These are phyloP conservation scores for Parascotia fuliginaria DNA, from an alignment of 2,888 invertebrate species.

Conservation along the genomic window DNA sequence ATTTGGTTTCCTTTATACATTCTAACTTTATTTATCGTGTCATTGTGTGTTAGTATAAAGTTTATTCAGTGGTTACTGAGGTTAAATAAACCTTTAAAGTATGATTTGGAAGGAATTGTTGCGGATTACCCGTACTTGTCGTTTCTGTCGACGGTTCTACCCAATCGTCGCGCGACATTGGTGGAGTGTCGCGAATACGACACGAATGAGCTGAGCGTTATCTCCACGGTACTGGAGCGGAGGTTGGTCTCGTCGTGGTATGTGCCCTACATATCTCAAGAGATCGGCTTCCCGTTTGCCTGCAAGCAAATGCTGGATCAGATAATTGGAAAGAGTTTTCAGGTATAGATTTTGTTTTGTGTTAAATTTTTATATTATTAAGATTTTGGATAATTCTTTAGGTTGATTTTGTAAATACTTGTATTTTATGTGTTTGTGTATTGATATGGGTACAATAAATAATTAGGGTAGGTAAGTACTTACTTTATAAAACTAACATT, in stretches of 20 bases:
- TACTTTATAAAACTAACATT: no score
- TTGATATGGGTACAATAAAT: no score
- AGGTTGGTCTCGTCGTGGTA: conserved; percentile 82
- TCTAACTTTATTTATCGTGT: conserved; percentile 67
- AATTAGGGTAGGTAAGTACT: no score
- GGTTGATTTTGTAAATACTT: no score
- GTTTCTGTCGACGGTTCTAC: conserved; percentile 52
- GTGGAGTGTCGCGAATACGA: conserved; percentile 69
- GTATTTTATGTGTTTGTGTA: no score
- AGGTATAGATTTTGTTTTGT: conserved; percentile 66
- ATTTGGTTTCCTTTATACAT: conserved; percentile 77
- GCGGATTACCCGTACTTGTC: conserved; percentile 61
- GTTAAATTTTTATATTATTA: no score
- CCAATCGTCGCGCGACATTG: conserved; percentile 40
- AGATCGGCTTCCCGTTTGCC: conserved; percentile 81
- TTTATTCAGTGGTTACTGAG: conserved; percentile 82
- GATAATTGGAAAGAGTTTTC: conserved; percentile 77
- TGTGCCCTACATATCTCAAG: conserved; percentile 75
- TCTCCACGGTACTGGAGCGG: conserved; percentile 76
- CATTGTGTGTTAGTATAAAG: conserved; percentile 80
- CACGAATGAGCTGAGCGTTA: conserved; percentile 77
- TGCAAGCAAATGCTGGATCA: conserved; percentile 82
- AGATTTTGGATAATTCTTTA: no score
- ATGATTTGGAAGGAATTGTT: conserved; percentile 64
- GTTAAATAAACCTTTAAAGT: conserved; percentile 81